A percentile compares a stretch with the other conserved stretches of the same genome.
Evolutionary conservation across 2,888 invertebrate genomes (phyloP).

Genomic region (Himalopsyche anomala): DNA sequence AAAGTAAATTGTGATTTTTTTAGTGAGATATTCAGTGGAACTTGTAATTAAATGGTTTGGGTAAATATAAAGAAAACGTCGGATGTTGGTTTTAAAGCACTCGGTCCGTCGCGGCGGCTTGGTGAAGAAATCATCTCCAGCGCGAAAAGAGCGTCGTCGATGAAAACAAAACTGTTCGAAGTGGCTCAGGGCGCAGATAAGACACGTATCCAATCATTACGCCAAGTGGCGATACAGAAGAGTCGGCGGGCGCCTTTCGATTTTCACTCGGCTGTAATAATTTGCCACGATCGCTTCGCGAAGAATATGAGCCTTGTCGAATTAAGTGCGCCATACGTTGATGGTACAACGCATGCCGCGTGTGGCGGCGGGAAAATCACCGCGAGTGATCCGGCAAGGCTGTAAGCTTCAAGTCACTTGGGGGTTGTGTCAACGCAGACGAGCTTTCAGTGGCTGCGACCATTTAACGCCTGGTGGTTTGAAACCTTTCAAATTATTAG

Average conservation of each 20-base stretch:
- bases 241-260: conserved; percentile 24
- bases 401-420: not conserved
- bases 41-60: too few species aligned
- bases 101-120: conserved; percentile 27
- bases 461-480: not conserved
- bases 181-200: conserved; percentile 69
- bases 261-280: conserved; percentile 35
- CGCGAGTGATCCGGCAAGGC: not conserved
- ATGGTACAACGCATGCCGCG: conserved; percentile 1
- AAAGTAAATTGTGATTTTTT: too few species aligned
- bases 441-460: not conserved
- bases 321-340: not conserved
- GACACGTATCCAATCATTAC: conserved; percentile 77
- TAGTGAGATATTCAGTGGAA: too few species aligned
- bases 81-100: not conserved
- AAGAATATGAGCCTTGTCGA: not conserved
- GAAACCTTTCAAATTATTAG: too few species aligned
- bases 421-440: not conserved
- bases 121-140: conserved; percentile 1
- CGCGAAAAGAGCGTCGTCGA: conserved; percentile 22
- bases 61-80: too few species aligned
- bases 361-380: not conserved
- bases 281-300: conserved; percentile 41
- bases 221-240: conserved; percentile 60
- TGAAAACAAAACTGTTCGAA: conserved; percentile 37